Evolutionary conservation across 1,140 invertebrate species (phyloP).

Genomic region (Drosophila pseudoananassae): DNA sequence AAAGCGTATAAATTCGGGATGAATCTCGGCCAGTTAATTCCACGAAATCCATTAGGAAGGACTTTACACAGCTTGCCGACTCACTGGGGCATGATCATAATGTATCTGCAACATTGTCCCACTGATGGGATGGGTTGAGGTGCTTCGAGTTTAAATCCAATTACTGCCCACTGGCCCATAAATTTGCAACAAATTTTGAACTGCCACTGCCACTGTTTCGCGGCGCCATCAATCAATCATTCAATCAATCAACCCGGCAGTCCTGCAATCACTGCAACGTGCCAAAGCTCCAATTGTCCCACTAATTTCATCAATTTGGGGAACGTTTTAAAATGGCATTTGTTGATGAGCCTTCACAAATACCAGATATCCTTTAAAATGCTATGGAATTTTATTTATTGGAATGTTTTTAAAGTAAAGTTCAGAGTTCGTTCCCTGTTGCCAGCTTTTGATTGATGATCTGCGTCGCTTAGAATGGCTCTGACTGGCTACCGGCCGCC

Average conservation of each 20-base stretch:
- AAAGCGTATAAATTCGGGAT: slow-evolving; percentile 28
- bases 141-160: slow-evolving; percentile 33
- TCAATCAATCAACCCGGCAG: slow-evolving; percentile 40
- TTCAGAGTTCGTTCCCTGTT: background rate
- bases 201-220: background rate
- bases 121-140: background rate
- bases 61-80: slow-evolving; percentile 1
- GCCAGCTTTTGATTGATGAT: slow-evolving; percentile 47
- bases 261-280: slow-evolving; percentile 37
- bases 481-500: background rate
- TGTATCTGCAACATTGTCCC: background rate
- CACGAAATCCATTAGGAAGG: slow-evolving; percentile 15
- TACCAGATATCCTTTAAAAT: no score
- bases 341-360: no score
- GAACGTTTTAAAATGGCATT: no score
- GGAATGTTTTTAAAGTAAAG: no score
- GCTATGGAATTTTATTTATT: no score
- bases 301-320: slow-evolving; percentile 38
- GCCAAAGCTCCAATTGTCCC: slow-evolving; percentile 41
- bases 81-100: background rate
- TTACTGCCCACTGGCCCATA: slow-evolving; percentile 33
- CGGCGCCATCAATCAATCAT: slow-evolving; percentile 25
- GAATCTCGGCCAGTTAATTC: slow-evolving; percentile 1
- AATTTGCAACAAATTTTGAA: slow-evolving; percentile 31
- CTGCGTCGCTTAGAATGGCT: slow-evolving; percentile 14